Evolutionary conservation across 2,113 vertebrate species (phyloP), one percentile per base, ranked within the genome.

Genomic region (Kobus ellipsiprymnus): DNA sequence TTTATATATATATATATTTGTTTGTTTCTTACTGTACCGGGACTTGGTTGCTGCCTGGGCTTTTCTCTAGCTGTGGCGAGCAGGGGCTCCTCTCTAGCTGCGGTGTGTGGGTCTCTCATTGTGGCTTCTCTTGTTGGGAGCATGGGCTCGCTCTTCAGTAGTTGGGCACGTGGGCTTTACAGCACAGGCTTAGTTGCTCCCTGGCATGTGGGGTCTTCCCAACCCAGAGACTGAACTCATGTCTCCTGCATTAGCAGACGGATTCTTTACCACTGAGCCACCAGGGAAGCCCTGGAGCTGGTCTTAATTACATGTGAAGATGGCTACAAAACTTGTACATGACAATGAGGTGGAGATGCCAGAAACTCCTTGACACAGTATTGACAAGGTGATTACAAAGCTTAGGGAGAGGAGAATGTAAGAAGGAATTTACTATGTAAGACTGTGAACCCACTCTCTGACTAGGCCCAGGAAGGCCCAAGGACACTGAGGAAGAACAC

Each of bases 71-170:
- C 23, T 40, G n/a, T 23, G 64, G 64, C 1, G 4, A 71, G n/a
- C 64, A 71, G 64, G 64, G 64, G 4, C 4, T 71, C 2, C n/a
- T 40, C 67, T 74, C 67, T 40, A 74, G 67, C 6, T 74, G 67
- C 5, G 0, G 67, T 6, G 10, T 40, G 19, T 0, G 2, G 67
- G n/a, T 21, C 67, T 23, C 19, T 74, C n/a, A 71, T 6, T 71
- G 67, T 74, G 67, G 67, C 67, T 13, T 74, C n/a, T 40, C 19
- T 40, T 74, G 64, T 21, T 10, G 67, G 67, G 5, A 74, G 10
- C n/a, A 0, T 74, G 67, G n/a, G 67, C 67, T 67, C 3, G 1
- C 2, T 4, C 33, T 74, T 40, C n/a, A 40, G 67, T 40, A 40
- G n/a, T 13, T 71, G 67, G n/a, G n/a, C 67, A 74, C 11, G 19